These are phyloP conservation scores for Dendrolimus kikuchii DNA, from an alignment of 1,140 invertebrate genomes.

Conservation along the genomic window DNA sequence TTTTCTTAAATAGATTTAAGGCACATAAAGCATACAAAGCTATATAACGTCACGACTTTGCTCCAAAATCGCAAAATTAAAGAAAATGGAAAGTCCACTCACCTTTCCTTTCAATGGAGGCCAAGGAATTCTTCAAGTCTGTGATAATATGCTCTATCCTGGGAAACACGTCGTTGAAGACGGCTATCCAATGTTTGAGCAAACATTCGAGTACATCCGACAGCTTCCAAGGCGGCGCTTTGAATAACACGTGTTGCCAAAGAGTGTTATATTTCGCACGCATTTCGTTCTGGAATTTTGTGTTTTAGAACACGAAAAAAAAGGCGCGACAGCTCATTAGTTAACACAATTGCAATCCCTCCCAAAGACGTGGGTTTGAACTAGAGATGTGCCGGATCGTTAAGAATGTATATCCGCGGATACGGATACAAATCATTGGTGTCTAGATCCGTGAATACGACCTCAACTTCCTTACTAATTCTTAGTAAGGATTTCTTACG, in stretches of 20 bases:
- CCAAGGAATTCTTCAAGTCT: constrained; percentile 32
- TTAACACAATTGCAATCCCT: too few species aligned
- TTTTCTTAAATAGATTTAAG: background rate
- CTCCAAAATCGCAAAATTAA: too few species aligned
- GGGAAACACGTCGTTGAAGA: constrained; percentile 59
- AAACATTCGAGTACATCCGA: constrained; percentile 47
- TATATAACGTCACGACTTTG: too few species aligned
- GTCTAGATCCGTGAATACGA: too few species aligned
- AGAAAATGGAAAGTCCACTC: background rate
- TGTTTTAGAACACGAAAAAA: background rate
- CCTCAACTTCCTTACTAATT: too few species aligned
- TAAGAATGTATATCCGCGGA: too few species aligned
- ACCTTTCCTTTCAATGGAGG: constrained; percentile 42
- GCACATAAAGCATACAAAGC: too few species aligned
- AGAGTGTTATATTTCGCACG: constrained; percentile 53
- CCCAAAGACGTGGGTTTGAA: too few species aligned
- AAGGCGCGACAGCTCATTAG: background rate
- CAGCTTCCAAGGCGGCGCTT: constrained; percentile 50
- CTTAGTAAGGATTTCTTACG: too few species aligned
- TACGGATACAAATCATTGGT: too few species aligned
- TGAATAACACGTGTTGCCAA: constrained; percentile 52
- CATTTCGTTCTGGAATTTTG: constrained; percentile 51
- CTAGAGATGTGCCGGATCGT: too few species aligned
- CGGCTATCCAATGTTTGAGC: constrained; percentile 58
- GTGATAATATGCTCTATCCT: constrained; percentile 46